These are phyloP conservation scores for Alosa alosa DNA, from an alignment of 2,113 vertebrate species.

Conservation along the genomic window DNA sequence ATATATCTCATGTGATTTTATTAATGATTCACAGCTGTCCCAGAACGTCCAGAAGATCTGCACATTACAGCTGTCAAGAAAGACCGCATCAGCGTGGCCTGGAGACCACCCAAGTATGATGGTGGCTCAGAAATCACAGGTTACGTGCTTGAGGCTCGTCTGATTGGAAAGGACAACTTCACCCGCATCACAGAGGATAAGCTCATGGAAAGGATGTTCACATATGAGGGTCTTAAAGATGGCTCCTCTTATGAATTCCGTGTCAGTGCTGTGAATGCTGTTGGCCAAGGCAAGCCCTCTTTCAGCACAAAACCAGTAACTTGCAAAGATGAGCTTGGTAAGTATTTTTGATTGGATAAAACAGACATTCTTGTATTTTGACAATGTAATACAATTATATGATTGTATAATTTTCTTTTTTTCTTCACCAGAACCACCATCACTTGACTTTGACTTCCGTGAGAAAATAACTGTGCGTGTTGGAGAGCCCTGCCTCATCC, in stretches of 20 bases:
- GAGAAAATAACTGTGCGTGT: constrained; percentile 88
- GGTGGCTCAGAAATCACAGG: constrained; percentile 89
- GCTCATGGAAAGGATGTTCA: constrained; percentile 87
- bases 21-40: constrained; percentile 75
- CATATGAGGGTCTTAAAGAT: constrained; percentile 86
- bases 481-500: constrained; percentile 86
- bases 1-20: neutral
- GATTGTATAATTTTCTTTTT: constrained; percentile 22
- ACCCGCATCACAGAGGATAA: constrained; percentile 79
- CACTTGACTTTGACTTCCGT: constrained; percentile 88
- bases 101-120: constrained; percentile 97
- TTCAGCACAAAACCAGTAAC: constrained; percentile 96
- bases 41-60: constrained; percentile 93
- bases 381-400: constrained; percentile 1
- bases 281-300: constrained; percentile 91
- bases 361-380: neutral
- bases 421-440: constrained; percentile 81
- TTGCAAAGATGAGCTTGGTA: constrained; percentile 94
- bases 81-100: constrained; percentile 84
- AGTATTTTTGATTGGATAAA: constrained; percentile 46
- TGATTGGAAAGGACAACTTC: constrained; percentile 89
- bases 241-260: constrained; percentile 92
- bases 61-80: constrained; percentile 87
- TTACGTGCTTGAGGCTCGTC: constrained; percentile 89
- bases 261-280: constrained; percentile 89